Conservation (phyloP, 2,797 vertebrate species). For the Harpagifer antarcticus region DNA sequence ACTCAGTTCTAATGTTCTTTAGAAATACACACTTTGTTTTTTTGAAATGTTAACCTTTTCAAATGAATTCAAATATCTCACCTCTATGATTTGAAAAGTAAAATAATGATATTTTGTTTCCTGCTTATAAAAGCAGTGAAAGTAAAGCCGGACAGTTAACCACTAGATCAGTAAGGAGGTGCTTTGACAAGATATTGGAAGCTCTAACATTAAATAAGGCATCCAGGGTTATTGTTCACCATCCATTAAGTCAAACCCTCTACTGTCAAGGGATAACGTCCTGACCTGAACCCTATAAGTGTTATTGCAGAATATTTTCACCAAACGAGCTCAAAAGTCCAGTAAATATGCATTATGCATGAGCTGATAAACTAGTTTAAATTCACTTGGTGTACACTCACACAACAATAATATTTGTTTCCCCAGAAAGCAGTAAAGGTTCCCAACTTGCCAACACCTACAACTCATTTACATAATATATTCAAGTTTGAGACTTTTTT, state of each 20-base stretch:
- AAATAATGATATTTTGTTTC: no score
- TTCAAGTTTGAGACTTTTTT: neutral
- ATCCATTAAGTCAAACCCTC: neutral
- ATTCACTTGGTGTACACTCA: neutral
- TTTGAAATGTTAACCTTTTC: neutral
- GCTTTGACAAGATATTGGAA: neutral
- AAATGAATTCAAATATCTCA: neutral
- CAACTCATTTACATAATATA: conserved; percentile 11
- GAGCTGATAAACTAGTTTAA: neutral
- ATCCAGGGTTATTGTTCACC: neutral
- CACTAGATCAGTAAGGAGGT: neutral
- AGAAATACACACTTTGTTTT: neutral
- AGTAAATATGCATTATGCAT: neutral
- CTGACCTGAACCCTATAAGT: neutral
- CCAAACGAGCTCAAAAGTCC: conserved; percentile 2
- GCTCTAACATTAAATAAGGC: neutral
- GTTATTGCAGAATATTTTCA: neutral
- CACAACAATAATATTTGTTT: neutral
- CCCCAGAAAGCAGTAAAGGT: neutral
- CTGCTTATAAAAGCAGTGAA: neutral
- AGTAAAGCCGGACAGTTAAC: neutral
- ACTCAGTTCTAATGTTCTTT: neutral
- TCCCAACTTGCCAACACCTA: neutral
- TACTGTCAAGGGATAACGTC: neutral
- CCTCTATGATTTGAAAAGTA: neutral